These are phyloP conservation scores for Pyrgilauda ruficollis DNA, from an alignment of 2,113 vertebrate species.

Conservation along the genomic window DNA sequence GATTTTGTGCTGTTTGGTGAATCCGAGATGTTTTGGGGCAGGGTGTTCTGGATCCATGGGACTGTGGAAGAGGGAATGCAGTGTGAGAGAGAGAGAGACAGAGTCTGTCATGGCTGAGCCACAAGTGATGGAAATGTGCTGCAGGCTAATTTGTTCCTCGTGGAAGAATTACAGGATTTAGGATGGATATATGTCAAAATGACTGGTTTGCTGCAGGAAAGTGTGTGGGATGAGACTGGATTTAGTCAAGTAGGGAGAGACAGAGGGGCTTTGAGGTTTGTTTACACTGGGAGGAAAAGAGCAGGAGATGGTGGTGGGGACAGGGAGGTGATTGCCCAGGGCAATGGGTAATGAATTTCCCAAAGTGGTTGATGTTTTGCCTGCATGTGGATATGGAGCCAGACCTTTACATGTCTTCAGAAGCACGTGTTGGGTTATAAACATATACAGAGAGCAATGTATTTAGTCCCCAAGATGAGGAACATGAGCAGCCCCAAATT, in stretches of 20 bases:
- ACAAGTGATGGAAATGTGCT: neutral
- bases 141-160: neutral
- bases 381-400: neutral
- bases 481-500: neutral
- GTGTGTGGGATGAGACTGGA: neutral
- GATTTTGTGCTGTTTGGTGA: neutral
- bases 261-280: neutral
- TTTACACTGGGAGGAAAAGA: neutral
- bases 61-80: neutral
- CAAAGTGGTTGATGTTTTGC: neutral
- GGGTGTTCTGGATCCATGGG: neutral
- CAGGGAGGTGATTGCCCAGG: neutral
- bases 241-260: neutral
- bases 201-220: neutral
- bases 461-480: neutral
- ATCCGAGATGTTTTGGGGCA: neutral
- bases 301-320: neutral
- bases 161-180: neutral
- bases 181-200: neutral
- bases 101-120: neutral
- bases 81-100: neutral
- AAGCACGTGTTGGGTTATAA: fast-evolving
- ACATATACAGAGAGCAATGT: fast-evolving
- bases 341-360: neutral
- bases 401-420: neutral